phyloP scores from a whole-genome alignment of 2,797 vertebrate genomes.

The Myiotriccus ornatus region DNA sequence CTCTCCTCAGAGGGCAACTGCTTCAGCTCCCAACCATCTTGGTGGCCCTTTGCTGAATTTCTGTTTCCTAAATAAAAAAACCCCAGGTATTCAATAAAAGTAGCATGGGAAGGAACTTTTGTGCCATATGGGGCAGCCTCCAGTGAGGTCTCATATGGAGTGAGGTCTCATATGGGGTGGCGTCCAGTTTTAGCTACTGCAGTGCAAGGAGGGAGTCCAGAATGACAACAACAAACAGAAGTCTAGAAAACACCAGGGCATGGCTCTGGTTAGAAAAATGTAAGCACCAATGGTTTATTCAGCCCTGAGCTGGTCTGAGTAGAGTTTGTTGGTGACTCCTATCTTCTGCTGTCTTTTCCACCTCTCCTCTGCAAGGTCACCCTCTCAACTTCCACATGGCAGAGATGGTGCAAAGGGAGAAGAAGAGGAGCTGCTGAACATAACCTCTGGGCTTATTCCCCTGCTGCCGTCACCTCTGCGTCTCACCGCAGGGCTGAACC shows the following conservation, averaged over 20 bases:
- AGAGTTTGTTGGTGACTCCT: neutral
- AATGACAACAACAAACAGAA: neutral
- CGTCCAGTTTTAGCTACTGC: neutral
- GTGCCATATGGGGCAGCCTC: neutral
- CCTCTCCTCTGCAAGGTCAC: neutral
- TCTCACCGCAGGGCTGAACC: neutral
- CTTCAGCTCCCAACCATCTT: neutral
- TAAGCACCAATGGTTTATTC: neutral
- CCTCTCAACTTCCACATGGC: fast-evolving
- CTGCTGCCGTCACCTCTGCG: fast-evolving
- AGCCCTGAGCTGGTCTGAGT: neutral
- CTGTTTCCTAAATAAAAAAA: neutral
- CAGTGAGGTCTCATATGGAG: neutral
- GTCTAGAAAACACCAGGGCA: neutral
- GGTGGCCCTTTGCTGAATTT: neutral
- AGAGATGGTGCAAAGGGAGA: fast-evolving
- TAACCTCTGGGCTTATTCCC: neutral
- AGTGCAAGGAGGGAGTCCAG: neutral
- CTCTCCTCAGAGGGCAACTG: neutral
- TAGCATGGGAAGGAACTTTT: neutral
- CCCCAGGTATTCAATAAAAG: neutral
- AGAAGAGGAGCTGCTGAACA: neutral
- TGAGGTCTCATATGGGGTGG: neutral
- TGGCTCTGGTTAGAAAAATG: neutral
- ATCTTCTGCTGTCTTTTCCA: neutral